Percentiles rank a stretch among this genome's conserved stretches.
Evolutionary conservation across 2,113 vertebrate species (phyloP).

Genomic region (Cyrtonyx montezumae): DNA sequence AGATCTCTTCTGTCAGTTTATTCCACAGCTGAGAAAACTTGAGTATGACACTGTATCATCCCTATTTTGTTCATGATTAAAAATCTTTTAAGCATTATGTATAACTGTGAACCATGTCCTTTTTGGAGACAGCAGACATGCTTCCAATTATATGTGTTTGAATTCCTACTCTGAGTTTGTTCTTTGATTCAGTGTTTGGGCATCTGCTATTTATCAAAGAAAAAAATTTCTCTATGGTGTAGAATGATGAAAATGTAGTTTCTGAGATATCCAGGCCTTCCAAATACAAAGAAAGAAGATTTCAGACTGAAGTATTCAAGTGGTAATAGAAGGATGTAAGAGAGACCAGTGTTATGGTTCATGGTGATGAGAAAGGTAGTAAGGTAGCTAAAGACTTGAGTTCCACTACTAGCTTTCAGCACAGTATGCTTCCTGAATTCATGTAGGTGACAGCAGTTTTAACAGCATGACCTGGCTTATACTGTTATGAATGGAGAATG

Average conservation of each 20-base stretch:
- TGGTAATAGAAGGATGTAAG: neutral
- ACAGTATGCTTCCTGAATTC: neutral
- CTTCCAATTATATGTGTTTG: neutral
- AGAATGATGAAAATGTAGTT: neutral
- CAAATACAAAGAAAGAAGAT: neutral
- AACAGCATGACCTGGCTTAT: neutral
- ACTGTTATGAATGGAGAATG: neutral
- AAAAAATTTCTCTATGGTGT: neutral
- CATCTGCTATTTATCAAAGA: neutral
- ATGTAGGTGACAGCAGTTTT: neutral
- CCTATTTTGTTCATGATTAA: constrained; percentile 12
- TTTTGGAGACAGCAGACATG: neutral
- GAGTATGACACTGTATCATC: constrained; percentile 25
- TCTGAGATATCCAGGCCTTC: neutral
- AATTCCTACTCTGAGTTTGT: neutral
- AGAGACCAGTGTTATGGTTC: neutral
- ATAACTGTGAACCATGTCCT: neutral
- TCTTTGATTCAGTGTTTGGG: neutral
- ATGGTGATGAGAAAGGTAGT: neutral
- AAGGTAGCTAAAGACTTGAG: neutral
- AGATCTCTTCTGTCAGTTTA: constrained; percentile 16
- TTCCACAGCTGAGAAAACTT: constrained; percentile 42
- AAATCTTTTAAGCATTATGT: constrained; percentile 18
- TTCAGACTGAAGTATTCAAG: neutral
- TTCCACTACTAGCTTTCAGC: neutral